A percentile compares a stretch with the other conserved stretches of the same genome.
Evolutionary conservation across 2,797 vertebrate species (phyloP).

Genomic region (Halcyon leucocephala): DNA sequence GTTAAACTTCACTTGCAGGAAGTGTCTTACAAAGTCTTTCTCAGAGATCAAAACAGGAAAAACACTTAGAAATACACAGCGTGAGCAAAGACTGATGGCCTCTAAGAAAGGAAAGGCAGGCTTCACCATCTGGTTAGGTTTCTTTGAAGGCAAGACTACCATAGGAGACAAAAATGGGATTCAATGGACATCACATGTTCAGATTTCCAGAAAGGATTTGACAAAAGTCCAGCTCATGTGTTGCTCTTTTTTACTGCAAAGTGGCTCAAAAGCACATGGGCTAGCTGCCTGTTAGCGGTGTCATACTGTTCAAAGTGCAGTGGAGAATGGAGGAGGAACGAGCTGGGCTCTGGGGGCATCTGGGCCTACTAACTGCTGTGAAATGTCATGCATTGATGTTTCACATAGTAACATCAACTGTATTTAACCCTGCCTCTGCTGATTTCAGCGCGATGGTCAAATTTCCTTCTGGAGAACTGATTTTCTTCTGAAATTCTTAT

Average conservation of each 20-base stretch:
- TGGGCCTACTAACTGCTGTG: slow-evolving; percentile 52
- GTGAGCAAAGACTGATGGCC: slow-evolving; percentile 53
- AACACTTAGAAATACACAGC: slow-evolving; percentile 66
- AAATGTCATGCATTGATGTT: slow-evolving; percentile 56
- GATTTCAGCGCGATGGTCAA: background rate
- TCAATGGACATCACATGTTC: slow-evolving; percentile 50
- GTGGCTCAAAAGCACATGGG: slow-evolving; percentile 55
- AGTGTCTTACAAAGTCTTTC: slow-evolving; percentile 50
- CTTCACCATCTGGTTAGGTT: slow-evolving; percentile 32
- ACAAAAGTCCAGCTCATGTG: slow-evolving; percentile 42
- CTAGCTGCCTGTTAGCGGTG: slow-evolving; percentile 28
- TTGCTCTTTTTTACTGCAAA: slow-evolving; percentile 53
- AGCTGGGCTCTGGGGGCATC: slow-evolving; percentile 43
- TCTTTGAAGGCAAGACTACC: slow-evolving; percentile 61
- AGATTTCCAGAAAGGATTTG: slow-evolving; percentile 46
- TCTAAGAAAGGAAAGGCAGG: slow-evolving; percentile 48
- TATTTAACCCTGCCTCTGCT: slow-evolving; percentile 27
- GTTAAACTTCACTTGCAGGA: slow-evolving; percentile 54
- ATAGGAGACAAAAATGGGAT: slow-evolving; percentile 40
- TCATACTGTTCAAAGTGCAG: slow-evolving; percentile 55
- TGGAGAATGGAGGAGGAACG: slow-evolving; percentile 58
- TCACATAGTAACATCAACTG: background rate
- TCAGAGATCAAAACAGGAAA: slow-evolving; percentile 59
- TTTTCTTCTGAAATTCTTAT: background rate
- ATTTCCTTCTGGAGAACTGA: background rate